phyloP scores from a whole-genome alignment of 92 coral and sea anemone genomes.

The Muricea muricata region DNA sequence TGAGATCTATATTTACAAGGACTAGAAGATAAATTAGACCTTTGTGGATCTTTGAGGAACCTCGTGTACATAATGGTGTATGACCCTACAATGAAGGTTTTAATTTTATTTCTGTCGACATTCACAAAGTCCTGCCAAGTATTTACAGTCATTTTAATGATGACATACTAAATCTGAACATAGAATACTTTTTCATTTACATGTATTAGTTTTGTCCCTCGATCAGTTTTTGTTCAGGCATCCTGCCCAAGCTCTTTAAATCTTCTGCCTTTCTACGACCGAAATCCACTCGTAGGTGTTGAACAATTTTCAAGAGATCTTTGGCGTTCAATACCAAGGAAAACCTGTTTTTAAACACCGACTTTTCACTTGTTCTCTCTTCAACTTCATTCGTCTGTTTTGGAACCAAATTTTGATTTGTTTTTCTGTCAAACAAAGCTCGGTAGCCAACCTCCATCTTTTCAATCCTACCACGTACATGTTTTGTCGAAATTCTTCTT shows the following conservation, averaged over 20 bases:
- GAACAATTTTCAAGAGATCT: background rate
- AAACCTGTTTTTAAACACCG: conserved; percentile 30
- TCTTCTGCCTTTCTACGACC: background rate
- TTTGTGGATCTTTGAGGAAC: background rate
- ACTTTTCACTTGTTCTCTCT: conserved; percentile 72
- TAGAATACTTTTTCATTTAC: background rate
- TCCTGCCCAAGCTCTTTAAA: background rate
- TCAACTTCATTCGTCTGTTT: conserved; percentile 94
- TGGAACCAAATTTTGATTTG: conserved; percentile 99
- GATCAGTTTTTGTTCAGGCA: background rate
- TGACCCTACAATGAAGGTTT: background rate
- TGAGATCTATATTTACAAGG: too few relatives aligned
- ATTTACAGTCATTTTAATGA: background rate
- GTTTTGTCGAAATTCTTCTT: conserved; percentile 91
- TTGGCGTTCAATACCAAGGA: conserved; percentile 31
- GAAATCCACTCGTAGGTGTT: too few relatives aligned
- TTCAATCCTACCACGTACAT: conserved; percentile 98
- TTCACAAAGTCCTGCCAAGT: background rate
- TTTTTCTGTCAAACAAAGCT: conserved; percentile 84
- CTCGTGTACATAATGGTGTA: background rate
- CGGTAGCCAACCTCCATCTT: conserved; percentile 94
- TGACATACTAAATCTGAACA: background rate
- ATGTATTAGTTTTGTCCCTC: background rate
- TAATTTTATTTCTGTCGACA: background rate
- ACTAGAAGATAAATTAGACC: background rate